Base-by-base conservation (phyloP, 2,113 vertebrate genomes). In the Psophia crepitans region DNA sequence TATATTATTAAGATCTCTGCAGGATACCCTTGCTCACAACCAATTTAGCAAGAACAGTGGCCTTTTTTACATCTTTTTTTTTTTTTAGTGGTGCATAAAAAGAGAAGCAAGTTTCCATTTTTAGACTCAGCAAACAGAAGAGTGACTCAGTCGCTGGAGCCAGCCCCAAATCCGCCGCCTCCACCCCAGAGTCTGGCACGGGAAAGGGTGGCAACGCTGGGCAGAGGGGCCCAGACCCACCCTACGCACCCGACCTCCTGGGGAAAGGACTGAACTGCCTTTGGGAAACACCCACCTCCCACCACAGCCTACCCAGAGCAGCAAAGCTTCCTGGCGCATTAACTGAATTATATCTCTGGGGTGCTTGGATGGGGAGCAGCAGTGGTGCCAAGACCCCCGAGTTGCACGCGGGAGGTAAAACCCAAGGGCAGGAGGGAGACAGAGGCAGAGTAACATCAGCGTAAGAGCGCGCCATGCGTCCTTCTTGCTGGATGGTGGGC, bases 1-100 rank as follows among this genome's bases (percentile, higher is more conserved):
- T 92, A 43, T 51, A 84, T 96, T 93, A 93, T 96, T 91, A 96
- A 87, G 84, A 82, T 91, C 89, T 79, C 95, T 58, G 94, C 80
- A 96, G 96, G 94, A 93, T 24, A 48, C 18, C 58, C 69, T 64
- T 53, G 74, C 81, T 92, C 90, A 79, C 44, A 92, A 95, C 44
- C 44, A 68, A 79, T 84, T 93, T 77, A 61, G 73, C 83, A 88
- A 61, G 37, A 90, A 74, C 43, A 66, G 79, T 58, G 77, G 56
- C 68, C 37, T 80, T 93, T 43, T 90, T 33, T 11, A 73, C 17
- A 51, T 48, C 5, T 10, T 6, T 28, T 66, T 56, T 87, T 30
- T n/a, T 46, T 73, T 54, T 27, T 3, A 61, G 79, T 5, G 21
- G 48, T 32, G 53, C 19, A 63, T 83, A 79, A 70, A 87, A 91